Percentiles rank a stretch among this genome's conserved stretches.
Conservation (phyloP, 2,888 invertebrate genomes). For the Catonia carolina region DNA sequence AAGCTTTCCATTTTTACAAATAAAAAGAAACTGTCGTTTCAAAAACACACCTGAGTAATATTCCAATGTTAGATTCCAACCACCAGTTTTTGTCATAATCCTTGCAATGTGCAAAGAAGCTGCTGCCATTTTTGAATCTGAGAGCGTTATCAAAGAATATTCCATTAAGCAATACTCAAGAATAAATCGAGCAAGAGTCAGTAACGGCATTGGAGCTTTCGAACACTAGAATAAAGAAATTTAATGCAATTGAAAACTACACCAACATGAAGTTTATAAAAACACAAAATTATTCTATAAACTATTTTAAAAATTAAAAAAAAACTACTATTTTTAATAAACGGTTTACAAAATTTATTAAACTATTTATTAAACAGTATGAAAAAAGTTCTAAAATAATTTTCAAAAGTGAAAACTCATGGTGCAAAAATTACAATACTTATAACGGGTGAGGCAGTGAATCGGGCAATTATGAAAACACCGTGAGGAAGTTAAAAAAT, state of each 20-base stretch:
- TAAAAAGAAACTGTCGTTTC: too few species aligned
- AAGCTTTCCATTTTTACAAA: background rate
- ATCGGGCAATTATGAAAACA: too few species aligned
- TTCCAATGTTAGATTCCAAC: constrained; percentile 67
- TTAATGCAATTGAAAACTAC: constrained; percentile 3
- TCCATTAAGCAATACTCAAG: constrained; percentile 91
- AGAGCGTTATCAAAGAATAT: constrained; percentile 66
- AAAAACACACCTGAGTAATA: constrained; percentile 61
- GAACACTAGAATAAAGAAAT: constrained; percentile 63
- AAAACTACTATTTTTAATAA: background rate
- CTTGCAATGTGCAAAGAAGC: constrained; percentile 82
- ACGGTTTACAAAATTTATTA: constrained; percentile 4
- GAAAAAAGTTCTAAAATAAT: too few species aligned
- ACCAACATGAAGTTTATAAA: background rate
- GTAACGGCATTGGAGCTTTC: constrained; percentile 78
- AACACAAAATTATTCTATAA: background rate
- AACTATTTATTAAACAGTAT: too few species aligned
- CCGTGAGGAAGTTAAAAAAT: too few species aligned
- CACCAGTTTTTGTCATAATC: constrained; percentile 69
- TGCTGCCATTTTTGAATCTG: constrained; percentile 87
- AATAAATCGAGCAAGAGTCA: constrained; percentile 91
- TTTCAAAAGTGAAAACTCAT: too few species aligned
- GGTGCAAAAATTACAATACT: too few species aligned
- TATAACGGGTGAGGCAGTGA: too few species aligned
- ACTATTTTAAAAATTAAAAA: too few species aligned